Percentiles rank a stretch among this genome's conserved stretches.
These are phyloP conservation scores for Galago senegalensis DNA, from an alignment of 2,797 vertebrate species.

Conservation along the genomic window DNA sequence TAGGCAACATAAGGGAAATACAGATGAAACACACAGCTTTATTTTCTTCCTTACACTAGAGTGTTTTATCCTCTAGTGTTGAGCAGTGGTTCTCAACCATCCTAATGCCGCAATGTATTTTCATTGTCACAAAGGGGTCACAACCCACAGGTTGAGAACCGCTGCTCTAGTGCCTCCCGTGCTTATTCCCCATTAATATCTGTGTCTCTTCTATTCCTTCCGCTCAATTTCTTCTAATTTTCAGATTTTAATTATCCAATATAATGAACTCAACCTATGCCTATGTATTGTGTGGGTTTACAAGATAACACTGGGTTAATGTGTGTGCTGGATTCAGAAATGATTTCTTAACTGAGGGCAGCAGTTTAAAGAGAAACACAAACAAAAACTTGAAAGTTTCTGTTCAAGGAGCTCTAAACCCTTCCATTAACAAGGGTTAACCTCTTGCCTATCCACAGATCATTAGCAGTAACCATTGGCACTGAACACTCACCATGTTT, in stretches of 20 bases:
- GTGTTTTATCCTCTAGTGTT: neutral
- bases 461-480: neutral
- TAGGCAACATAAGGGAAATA: neutral
- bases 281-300: neutral
- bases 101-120: too few relatives aligned
- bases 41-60: neutral
- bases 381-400: neutral
- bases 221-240: conserved; percentile 2
- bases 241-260: neutral
- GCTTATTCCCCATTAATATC: neutral
- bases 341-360: neutral
- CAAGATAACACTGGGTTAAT: neutral
- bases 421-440: neutral
- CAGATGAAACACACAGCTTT: neutral
- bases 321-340: neutral
- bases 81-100: too few relatives aligned
- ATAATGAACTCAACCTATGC: neutral
- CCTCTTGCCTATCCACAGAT: neutral
- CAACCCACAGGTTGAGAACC: too few relatives aligned
- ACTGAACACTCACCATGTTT: neutral
- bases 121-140: too few relatives aligned
- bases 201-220: neutral
- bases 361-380: conserved; percentile 21
- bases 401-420: neutral
- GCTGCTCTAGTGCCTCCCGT: neutral